These are phyloP conservation scores for Dipodomys ordii DNA, from an alignment of 2,113 vertebrate genomes.

Conservation along the genomic window DNA sequence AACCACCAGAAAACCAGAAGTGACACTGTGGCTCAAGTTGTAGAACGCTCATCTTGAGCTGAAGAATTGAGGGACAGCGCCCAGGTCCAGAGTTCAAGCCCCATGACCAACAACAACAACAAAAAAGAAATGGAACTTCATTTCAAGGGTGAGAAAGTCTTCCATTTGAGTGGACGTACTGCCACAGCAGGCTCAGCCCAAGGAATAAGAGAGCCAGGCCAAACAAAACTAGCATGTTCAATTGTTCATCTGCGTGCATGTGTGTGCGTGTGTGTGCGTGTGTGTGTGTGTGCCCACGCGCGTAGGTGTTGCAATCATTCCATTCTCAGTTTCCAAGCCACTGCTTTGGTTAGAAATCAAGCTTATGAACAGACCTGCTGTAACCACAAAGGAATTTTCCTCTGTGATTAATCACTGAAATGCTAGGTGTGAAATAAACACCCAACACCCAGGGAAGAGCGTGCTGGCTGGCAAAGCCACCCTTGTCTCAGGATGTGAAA, in stretches of 20 bases:
- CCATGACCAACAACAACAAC: no score
- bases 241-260: slow-evolving; percentile 19
- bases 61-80: no score
- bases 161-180: neutral
- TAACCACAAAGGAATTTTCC: slow-evolving; percentile 68
- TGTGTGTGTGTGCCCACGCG: slow-evolving; percentile 58
- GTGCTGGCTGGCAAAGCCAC: slow-evolving; percentile 26
- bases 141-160: slow-evolving; percentile 21
- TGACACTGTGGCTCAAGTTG: no score
- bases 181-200: slow-evolving; percentile 61
- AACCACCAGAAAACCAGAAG: no score
- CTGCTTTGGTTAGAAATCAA: slow-evolving; percentile 72
- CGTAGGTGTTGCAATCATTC: slow-evolving; percentile 72
- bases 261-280: no score
- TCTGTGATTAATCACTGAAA: slow-evolving; percentile 63
- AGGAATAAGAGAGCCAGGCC: slow-evolving; percentile 32
- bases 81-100: no score
- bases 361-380: slow-evolving; percentile 72
- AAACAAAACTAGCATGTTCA: slow-evolving; percentile 58
- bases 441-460: slow-evolving; percentile 13
- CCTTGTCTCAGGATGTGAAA: slow-evolving; percentile 39
- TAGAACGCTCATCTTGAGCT: no score
- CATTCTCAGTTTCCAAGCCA: slow-evolving; percentile 75
- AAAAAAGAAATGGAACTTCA: neutral
- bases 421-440: slow-evolving; percentile 59